Conservation (phyloP, 1,140 invertebrate species). For the Nasonia vitripennis region DNA sequence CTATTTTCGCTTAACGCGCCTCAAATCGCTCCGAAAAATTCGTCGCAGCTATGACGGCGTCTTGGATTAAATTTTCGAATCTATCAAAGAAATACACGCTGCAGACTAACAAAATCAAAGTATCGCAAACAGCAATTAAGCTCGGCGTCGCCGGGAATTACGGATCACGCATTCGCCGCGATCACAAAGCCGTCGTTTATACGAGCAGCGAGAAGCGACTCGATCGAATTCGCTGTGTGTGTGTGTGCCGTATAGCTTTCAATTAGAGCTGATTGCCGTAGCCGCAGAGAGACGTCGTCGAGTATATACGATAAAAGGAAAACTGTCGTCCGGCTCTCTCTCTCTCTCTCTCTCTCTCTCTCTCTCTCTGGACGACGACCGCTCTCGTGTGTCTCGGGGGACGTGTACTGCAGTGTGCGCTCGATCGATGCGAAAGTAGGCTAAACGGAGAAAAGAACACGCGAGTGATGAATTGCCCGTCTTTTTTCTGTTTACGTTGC, state of each 20-base stretch:
- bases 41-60: neutral
- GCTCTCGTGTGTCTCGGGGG: neutral
- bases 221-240: constrained; percentile 14
- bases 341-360: too few species aligned
- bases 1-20: neutral
- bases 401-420: neutral
- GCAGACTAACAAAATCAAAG: neutral
- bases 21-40: neutral
- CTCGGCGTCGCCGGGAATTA: constrained; percentile 16
- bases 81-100: neutral
- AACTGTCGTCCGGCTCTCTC: neutral
- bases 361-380: neutral
- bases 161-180: neutral
- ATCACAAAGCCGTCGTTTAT: constrained; percentile 20
- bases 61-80: neutral
- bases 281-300: neutral
- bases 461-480: neutral
- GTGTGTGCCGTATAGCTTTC: constrained; percentile 15
- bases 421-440: neutral
- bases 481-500: neutral
- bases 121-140: constrained; percentile 12
- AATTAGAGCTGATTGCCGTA: constrained; percentile 39
- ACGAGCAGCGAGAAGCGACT: neutral
- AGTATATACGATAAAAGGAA: neutral
- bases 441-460: neutral